Conservation (phyloP, 2,797 vertebrate genomes). For the Syngnathus acus region DNA sequence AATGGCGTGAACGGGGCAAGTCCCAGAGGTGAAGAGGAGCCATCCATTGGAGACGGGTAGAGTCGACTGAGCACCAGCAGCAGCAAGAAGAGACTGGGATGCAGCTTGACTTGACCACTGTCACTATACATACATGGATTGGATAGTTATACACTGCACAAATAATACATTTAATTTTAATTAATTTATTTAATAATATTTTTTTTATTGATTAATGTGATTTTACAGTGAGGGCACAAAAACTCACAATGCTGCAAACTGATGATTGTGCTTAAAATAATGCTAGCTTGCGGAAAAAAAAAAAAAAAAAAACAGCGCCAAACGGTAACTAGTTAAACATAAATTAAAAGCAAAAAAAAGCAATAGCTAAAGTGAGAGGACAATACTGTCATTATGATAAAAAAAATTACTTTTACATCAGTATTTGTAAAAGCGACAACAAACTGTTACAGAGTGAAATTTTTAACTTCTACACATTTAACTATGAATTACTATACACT, state of each 20-base stretch:
- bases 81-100: conserved; percentile 86
- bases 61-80: conserved; percentile 87
- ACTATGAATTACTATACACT: conserved; percentile 34
- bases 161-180: neutral
- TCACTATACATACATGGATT: conserved; percentile 42
- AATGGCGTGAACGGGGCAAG: conserved; percentile 83
- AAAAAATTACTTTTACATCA: neutral
- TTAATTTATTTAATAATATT: neutral
- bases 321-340: neutral
- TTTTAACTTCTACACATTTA: conserved; percentile 1
- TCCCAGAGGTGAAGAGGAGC: conserved; percentile 79
- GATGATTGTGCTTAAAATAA: neutral
- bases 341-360: neutral
- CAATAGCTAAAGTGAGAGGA: neutral
- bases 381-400: neutral
- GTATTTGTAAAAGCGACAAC: neutral
- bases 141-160: neutral
- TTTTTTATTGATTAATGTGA: neutral
- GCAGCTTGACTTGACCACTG: conserved; percentile 74
- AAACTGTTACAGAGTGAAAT: neutral
- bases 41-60: conserved; percentile 95
- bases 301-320: neutral
- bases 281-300: neutral
- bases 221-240: neutral
- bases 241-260: neutral